Conservation (phyloP, 1,140 invertebrate species). For the Scylla paramamosain region DNA sequence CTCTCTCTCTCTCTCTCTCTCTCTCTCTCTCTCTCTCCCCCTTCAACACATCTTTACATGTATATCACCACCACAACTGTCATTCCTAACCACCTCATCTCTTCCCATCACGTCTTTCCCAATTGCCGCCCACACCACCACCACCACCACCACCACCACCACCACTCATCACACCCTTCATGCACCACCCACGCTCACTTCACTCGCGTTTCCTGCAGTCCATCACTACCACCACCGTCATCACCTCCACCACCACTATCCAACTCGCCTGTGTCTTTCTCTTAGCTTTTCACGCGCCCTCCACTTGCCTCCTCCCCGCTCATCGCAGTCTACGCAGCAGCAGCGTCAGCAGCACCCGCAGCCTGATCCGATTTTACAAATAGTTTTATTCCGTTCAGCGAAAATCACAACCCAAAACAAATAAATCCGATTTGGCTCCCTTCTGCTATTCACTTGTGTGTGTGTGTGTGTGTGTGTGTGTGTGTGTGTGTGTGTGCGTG, state of each 20-base stretch:
- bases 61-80: no score
- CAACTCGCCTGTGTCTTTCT: not conserved
- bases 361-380: not conserved
- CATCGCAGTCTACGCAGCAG: not conserved
- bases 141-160: no score
- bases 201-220: not conserved
- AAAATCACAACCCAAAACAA: not conserved
- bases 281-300: not conserved
- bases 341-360: not conserved
- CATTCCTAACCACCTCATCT: not conserved
- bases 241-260: not conserved
- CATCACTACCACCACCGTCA: not conserved
- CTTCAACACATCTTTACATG: no score
- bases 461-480: slow-evolving; percentile 15
- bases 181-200: not conserved
- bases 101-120: not conserved
- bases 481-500: not conserved
- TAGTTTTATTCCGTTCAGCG: slow-evolving; percentile 22
- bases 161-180: not conserved
- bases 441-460: not conserved
- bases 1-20: no score
- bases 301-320: no score
- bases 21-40: no score
- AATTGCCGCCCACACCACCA: not conserved
- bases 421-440: not conserved